A percentile compares a stretch with the other conserved stretches of the same genome.
Conservation (phyloP, 1,140 invertebrate genomes). For the Lepidostoma basale region DNA sequence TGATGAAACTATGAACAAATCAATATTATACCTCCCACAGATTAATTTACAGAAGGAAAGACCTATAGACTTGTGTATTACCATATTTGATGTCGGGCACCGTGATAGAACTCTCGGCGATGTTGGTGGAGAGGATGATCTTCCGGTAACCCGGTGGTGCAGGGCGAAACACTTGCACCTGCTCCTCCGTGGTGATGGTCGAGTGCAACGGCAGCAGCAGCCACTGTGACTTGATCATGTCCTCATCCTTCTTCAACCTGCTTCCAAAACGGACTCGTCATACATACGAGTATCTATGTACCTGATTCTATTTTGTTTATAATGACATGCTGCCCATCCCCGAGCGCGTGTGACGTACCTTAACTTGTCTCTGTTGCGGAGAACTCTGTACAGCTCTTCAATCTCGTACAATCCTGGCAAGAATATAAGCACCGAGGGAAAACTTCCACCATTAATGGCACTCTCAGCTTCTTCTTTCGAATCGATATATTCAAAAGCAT, state of each 20-base stretch:
- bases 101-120: slow-evolving; percentile 96
- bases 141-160: slow-evolving; percentile 69
- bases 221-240: no score
- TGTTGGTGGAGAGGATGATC: slow-evolving; percentile 94
- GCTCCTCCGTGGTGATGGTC: slow-evolving; percentile 68
- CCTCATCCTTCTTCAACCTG: no score
- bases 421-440: slow-evolving; percentile 81
- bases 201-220: slow-evolving; percentile 60
- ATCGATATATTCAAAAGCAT: slow-evolving; percentile 76
- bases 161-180: slow-evolving; percentile 70
- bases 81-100: slow-evolving; percentile 91
- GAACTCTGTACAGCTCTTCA: slow-evolving; percentile 15
- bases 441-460: neutral
- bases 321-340: no score
- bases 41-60: no score
- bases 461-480: slow-evolving; percentile 49
- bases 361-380: no score
- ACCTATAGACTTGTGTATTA: no score
- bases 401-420: slow-evolving; percentile 78
- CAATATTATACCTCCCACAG: no score
- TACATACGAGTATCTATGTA: no score
- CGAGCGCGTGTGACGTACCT: no score
- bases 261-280: slow-evolving; percentile 46
- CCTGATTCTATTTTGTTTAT: no score
- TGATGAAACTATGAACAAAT: no score